Conservation (phyloP, 1,140 invertebrate genomes). For the Drosophila willistoni region DNA sequence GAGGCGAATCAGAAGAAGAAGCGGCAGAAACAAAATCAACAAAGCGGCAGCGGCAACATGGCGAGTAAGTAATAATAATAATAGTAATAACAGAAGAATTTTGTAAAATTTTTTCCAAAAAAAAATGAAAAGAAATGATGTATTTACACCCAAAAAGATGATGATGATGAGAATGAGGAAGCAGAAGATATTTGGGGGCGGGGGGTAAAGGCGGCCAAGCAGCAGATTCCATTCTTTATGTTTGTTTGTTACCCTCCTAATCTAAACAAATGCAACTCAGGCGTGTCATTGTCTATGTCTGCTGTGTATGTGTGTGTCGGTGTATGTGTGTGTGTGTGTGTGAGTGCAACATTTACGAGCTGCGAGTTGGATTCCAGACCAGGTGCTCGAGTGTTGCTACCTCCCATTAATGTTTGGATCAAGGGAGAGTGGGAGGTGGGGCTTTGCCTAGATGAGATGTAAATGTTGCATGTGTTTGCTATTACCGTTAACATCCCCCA, state of each 20-base stretch:
- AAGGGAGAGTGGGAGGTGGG: no score
- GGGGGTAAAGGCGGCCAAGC: conserved; percentile 6
- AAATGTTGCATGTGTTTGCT: conserved; percentile 17
- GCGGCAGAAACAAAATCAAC: conserved; percentile 34
- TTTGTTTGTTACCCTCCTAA: conserved; percentile 45
- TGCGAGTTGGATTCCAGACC: conserved; percentile 49
- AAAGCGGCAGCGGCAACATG: conserved; percentile 61
- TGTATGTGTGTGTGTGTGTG: conserved; percentile 23
- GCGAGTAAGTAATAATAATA: conserved; percentile 74
- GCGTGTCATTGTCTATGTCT: conserved; percentile 53
- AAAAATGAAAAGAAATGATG: conserved; percentile 30
- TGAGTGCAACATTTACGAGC: conserved; percentile 37
- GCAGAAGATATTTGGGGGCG: not conserved
- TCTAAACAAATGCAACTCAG: conserved; percentile 75
- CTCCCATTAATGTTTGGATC: no score
- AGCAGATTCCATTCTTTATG: conserved; percentile 31
- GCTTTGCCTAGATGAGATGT: conserved; percentile 5
- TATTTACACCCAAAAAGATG: not conserved
- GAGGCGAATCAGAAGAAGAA: conserved; percentile 15
- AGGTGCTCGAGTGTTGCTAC: conserved; percentile 38
- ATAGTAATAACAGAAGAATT: conserved; percentile 1
- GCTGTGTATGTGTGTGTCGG: conserved; percentile 19
- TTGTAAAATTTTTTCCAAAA: conserved; percentile 16
- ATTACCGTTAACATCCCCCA: not conserved
- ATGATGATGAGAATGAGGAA: not conserved